Evolutionary conservation across 2,888 invertebrate species (phyloP).

Genomic region (Acanthopleura granulata): DNA sequence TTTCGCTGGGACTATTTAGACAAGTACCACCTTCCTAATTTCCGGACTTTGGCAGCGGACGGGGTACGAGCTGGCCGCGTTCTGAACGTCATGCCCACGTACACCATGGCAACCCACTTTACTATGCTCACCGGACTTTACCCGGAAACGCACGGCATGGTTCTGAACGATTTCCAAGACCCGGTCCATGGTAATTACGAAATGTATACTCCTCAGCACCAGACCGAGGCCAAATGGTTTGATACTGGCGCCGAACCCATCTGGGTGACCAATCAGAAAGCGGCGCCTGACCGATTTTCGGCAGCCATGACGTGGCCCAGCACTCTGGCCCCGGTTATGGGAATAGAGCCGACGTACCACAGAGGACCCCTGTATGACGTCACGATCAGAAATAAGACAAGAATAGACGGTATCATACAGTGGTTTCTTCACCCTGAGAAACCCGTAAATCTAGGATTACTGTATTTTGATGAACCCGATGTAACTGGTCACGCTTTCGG

Average conservation of each 20-base stretch:
- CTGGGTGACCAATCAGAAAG: slow-evolving; percentile 61
- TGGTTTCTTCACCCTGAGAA: slow-evolving; percentile 65
- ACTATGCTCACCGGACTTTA: slow-evolving; percentile 76
- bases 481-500: slow-evolving; percentile 75
- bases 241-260: slow-evolving; percentile 68
- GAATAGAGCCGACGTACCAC: slow-evolving; percentile 41
- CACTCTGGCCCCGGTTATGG: slow-evolving; percentile 69
- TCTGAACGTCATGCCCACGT: slow-evolving; percentile 72
- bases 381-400: slow-evolving; percentile 49
- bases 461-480: slow-evolving; percentile 82
- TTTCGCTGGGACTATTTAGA: slow-evolving; percentile 79
- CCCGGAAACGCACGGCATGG: slow-evolving; percentile 80
- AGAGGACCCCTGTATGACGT: slow-evolving; percentile 33
- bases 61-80: slow-evolving; percentile 75
- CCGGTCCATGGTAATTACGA: slow-evolving; percentile 61
- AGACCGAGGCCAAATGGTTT: slow-evolving; percentile 71
- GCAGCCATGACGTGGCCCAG: slow-evolving; percentile 83
- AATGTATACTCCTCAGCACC: slow-evolving; percentile 29
- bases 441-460: slow-evolving; percentile 79
- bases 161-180: slow-evolving; percentile 77
- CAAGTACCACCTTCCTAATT: slow-evolving; percentile 72
- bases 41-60: slow-evolving; percentile 73
- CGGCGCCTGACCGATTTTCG: slow-evolving; percentile 72
- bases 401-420: slow-evolving; percentile 52
- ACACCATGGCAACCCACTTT: slow-evolving; percentile 83